Conservation (phyloP, 2,113 vertebrate species). For the Oreotrochilus melanogaster region DNA sequence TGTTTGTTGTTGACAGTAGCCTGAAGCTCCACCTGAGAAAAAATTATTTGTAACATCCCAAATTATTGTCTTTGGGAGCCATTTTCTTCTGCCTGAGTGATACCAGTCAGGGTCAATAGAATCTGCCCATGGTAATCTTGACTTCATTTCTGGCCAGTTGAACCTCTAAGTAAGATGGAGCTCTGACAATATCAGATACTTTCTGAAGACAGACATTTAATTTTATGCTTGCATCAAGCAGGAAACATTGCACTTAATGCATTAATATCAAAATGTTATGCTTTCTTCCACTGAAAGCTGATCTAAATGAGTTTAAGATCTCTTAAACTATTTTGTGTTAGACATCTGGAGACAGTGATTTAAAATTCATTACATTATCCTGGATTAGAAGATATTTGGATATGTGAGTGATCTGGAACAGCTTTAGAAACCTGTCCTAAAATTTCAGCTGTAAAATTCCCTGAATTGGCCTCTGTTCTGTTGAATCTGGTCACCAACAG, state of each 20-base stretch:
- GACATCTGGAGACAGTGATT: neutral
- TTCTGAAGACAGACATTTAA: neutral
- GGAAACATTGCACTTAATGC: neutral
- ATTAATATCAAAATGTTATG: neutral
- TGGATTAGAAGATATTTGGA: neutral
- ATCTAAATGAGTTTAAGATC: neutral
- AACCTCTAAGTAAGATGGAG: neutral
- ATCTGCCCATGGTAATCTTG: neutral
- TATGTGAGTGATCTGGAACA: neutral
- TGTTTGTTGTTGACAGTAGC: neutral
- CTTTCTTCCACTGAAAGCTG: neutral
- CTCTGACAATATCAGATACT: neutral
- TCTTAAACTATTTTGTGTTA: neutral
- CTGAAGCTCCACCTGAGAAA: neutral
- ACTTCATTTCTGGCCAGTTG: neutral
- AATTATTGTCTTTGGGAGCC: slow-evolving; percentile 1
- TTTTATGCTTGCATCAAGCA: neutral
- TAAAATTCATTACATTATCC: neutral
- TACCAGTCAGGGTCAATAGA: neutral
- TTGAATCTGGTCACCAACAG: neutral
- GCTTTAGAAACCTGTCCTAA: neutral
- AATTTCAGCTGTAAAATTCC: neutral
- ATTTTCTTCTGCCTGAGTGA: neutral
- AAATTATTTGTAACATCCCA: neutral
- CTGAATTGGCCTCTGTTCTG: neutral